phyloP scores from a whole-genome alignment of 2,113 vertebrate genomes.

The Penelope pileata region DNA sequence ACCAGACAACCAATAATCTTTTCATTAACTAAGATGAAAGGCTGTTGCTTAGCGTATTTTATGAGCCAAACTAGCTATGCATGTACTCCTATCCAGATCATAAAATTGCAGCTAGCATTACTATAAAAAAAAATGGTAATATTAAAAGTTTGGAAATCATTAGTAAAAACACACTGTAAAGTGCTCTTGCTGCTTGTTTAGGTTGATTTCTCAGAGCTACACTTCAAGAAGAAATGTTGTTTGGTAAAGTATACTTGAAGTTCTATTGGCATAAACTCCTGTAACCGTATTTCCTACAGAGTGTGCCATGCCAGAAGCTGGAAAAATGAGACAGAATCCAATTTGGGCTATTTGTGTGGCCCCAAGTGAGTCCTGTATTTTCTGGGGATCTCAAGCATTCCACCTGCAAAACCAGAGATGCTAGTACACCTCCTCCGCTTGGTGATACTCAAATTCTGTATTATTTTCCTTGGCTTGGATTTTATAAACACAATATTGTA shows the following conservation, averaged over 20 bases:
- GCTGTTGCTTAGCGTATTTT: background rate
- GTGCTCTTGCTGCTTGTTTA: background rate
- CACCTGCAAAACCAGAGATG: background rate
- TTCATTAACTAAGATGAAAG: background rate
- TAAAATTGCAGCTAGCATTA: background rate
- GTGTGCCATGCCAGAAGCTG: background rate
- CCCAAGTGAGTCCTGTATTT: background rate
- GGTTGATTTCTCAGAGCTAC: background rate
- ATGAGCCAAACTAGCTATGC: background rate
- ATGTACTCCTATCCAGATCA: background rate
- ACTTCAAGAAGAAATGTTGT: background rate
- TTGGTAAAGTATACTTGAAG: background rate
- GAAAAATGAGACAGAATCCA: background rate
- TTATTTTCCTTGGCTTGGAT: background rate
- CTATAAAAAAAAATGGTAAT: background rate
- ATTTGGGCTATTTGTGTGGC: background rate
- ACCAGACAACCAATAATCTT: background rate
- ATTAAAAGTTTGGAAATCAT: background rate
- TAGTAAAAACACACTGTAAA: background rate
- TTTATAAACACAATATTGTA: background rate
- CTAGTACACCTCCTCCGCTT: background rate
- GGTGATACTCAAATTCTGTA: background rate
- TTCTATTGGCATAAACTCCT: background rate
- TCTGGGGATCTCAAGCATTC: background rate
- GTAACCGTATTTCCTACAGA: background rate